Base-by-base conservation (phyloP, 2,113 vertebrate species). In the Semicossyphus pulcher region DNA sequence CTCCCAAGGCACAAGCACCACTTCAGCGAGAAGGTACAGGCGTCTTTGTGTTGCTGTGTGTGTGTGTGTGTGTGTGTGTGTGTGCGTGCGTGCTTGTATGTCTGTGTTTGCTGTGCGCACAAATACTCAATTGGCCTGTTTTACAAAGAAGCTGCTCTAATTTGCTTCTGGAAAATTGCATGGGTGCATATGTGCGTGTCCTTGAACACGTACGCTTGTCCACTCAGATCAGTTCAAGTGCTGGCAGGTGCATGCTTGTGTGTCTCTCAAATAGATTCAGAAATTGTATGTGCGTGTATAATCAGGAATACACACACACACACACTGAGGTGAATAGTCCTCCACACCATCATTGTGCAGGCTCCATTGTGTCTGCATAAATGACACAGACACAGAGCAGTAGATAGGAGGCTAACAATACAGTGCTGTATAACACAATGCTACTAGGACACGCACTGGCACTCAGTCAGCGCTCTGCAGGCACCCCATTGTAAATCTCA, bases 311-410 rank as follows among this genome's bases (percentile, higher is more conserved):
- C 56, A 26, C 63, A 78, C 31, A 66, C 2, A 18, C 10, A 53
- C 10, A 78, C 26, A 47, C 61, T n/a, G 31, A 62, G 36, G 42
- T 64, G 60, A 85, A 81, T 51, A 72, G 61, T 70, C 36, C 54
- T 72, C 48, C 57, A 77, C 42, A 45, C 28, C n/a, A 26, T 76
- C 66, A 69, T 72, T 80, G 80, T 83, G 73, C 70, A 0, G 51
- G 69, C 67, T 59, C 67, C 72, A 70, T 81, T 86, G 86, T 75
- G 70, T 78, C 59, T 70, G 23, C 5, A 34, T 78, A 67, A 88
- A 90, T 88, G 86, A 80, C 84, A 80, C 78, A 31, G 86, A 80
- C 84, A 80, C 78, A 31, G 64, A 85, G 76, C 76, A 51, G 78
- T 54, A 58, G 72, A 81, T 53, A 49, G 67, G 51, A 70, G 61